Conservation (phyloP, 2,888 invertebrate species). For the Hyles lineata region DNA sequence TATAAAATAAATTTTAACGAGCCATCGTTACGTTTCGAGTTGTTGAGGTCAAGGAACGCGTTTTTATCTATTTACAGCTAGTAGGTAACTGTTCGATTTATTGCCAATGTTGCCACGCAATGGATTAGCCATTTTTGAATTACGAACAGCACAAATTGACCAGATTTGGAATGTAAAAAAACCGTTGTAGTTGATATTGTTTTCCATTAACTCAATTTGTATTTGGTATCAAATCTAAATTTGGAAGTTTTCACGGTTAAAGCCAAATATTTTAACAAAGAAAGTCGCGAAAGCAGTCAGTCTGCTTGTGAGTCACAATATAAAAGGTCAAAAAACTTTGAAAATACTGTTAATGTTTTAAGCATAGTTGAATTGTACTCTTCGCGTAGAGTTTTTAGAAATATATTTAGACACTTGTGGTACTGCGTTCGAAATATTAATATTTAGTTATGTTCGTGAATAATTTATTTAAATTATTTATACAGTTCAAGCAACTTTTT, state of each 20-base stretch:
- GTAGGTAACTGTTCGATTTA: slow-evolving; percentile 26
- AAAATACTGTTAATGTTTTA: slow-evolving; percentile 25
- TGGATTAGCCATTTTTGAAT: slow-evolving; percentile 11
- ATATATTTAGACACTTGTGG: background rate
- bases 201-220: background rate
- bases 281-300: slow-evolving; percentile 24
- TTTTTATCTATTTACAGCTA: slow-evolving; percentile 33
- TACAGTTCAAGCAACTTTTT: background rate
- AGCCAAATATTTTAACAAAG: slow-evolving; percentile 21
- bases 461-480: background rate
- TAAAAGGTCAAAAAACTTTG: slow-evolving; percentile 21
- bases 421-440: too few relatives aligned
- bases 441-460: too few relatives aligned
- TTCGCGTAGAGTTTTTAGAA: background rate
- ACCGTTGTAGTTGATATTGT: background rate
- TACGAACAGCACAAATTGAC: background rate
- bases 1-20: slow-evolving; percentile 48
- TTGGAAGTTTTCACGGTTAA: background rate
- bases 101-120: slow-evolving; percentile 8
- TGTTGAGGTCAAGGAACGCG: slow-evolving; percentile 50
- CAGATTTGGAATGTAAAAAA: background rate
- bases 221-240: background rate
- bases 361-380: slow-evolving; percentile 7
- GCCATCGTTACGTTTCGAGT: slow-evolving; percentile 46
- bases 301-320: slow-evolving; percentile 17